Evolutionary conservation across 2,888 invertebrate species (phyloP).

Genomic region (Operophtera brumata): DNA sequence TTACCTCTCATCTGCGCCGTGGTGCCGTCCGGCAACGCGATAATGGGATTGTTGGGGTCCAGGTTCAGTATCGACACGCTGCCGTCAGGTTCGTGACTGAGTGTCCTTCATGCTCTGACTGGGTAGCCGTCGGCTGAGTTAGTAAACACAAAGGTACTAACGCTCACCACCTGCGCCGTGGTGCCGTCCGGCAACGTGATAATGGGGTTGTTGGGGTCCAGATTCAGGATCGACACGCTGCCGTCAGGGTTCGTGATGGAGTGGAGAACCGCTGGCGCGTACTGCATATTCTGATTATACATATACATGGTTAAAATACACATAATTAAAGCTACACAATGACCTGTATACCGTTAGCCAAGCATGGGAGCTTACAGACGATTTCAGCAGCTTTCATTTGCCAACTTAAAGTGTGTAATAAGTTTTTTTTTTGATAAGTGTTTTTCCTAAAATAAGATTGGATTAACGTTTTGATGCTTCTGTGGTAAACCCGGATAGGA

Average conservation of each 20-base stretch:
- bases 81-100: slow-evolving; percentile 48
- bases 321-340: too few relatives aligned
- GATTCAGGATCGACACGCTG: slow-evolving; percentile 96
- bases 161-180: slow-evolving; percentile 90
- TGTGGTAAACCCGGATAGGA: too few relatives aligned
- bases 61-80: slow-evolving; percentile 90
- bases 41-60: slow-evolving; percentile 95
- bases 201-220: slow-evolving; percentile 95
- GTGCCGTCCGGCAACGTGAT: slow-evolving; percentile 97
- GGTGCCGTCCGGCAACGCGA: slow-evolving; percentile 96
- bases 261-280: slow-evolving; percentile 94
- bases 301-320: not conserved
- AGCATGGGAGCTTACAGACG: too few relatives aligned
- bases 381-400: too few relatives aligned
- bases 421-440: too few relatives aligned
- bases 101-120: not conserved
- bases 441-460: too few relatives aligned
- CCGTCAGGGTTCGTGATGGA: slow-evolving; percentile 98
- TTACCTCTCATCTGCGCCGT: slow-evolving; percentile 87
- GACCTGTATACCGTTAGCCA: too few relatives aligned
- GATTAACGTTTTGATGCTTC: too few relatives aligned
- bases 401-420: too few relatives aligned
- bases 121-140: not conserved
- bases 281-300: slow-evolving; percentile 77
- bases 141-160: slow-evolving; percentile 19